Evolutionary conservation across 2,113 vertebrate genomes (phyloP), one percentile per base, ranked within the genome.

Genomic region (Aldabrachelys gigantea): DNA sequence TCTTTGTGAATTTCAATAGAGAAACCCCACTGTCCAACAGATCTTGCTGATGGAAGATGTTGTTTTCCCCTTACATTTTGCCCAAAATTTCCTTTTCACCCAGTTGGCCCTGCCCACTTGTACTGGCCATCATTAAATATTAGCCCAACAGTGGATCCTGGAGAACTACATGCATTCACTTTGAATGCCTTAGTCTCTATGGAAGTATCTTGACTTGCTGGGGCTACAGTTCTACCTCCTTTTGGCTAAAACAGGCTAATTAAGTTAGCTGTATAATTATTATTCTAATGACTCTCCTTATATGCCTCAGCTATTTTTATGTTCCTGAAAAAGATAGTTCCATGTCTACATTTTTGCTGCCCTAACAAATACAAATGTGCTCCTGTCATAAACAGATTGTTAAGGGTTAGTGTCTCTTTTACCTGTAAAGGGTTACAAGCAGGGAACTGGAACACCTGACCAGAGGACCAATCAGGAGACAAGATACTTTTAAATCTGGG

Each of bases 221-320:
- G 56, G 90, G 59, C 44, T 93, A 80, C 41, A 41, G 50, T 27
- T 49, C 59, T 80, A 5, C 69, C 52, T 89, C 94, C 56, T 95
- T 57, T 57, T 57, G 78, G 84, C 35, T 92, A 91, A 96, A 91
- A 31, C 3, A 80, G 52, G 89, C 56, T 25, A 57, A 95, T 95
- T 95, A 96, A 96, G 49, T 97, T 93, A 89, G 80, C 91, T 94
- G 84, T 8, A 65, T 50, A 96, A 97, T 97, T 96, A 94, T 90
- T 96, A 96, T 95, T 95, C 82, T 92, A 91, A 95, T 95, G 72
- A 80, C 38, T 82, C 8, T 76, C 5, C 19, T 84, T 3, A 1
- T 92, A 94, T 94, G 96, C 91, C 57, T 96, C 96, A 97, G 95
- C 92, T 92, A 49, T 91, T 94, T 96, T 97, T 90, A 97, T 95